These are phyloP conservation scores for Drosophila paranaensis DNA, from an alignment of 2,888 invertebrate species.

Conservation along the genomic window DNA sequence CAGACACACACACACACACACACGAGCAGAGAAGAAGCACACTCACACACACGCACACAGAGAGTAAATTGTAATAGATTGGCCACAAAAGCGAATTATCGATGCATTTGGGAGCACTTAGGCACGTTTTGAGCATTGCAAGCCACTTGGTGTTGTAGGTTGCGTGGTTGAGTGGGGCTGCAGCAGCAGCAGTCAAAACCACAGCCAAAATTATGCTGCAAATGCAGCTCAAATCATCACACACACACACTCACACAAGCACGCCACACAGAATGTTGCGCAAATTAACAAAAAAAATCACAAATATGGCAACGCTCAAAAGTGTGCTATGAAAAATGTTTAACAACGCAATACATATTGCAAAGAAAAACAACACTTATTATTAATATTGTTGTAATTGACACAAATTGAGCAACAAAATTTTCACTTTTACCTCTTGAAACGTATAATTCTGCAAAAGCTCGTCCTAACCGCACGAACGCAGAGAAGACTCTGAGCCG, in stretches of 20 bases:
- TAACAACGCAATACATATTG: neutral
- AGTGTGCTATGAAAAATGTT: constrained; percentile 35
- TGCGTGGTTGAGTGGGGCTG: constrained; percentile 24
- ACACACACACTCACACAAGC: constrained; percentile 2
- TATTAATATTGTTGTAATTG: neutral
- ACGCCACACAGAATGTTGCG: neutral
- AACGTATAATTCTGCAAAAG: constrained; percentile 14
- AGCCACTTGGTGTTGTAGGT: constrained; percentile 13
- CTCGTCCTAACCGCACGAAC: constrained; percentile 68
- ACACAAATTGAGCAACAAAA: neutral
- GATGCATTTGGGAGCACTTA: constrained; percentile 76
- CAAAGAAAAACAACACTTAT: neutral
- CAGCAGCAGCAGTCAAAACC: constrained; percentile 21
- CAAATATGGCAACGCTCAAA: constrained; percentile 12
- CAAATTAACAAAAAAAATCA: neutral
- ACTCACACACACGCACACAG: constrained; percentile 14
- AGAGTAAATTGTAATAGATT: constrained; percentile 62
- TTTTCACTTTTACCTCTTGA: constrained; percentile 45
- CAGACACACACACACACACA: constrained; percentile 7
- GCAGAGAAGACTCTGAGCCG: constrained; percentile 75
- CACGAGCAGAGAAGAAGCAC: constrained; percentile 10
- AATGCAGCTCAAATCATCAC: constrained; percentile 22
- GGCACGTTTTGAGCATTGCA: constrained; percentile 62
- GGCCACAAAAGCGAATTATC: constrained; percentile 76
- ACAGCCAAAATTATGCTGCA: constrained; percentile 32